phyloP scores from a whole-genome alignment of 2,113 vertebrate species.

The Gambusia affinis region DNA sequence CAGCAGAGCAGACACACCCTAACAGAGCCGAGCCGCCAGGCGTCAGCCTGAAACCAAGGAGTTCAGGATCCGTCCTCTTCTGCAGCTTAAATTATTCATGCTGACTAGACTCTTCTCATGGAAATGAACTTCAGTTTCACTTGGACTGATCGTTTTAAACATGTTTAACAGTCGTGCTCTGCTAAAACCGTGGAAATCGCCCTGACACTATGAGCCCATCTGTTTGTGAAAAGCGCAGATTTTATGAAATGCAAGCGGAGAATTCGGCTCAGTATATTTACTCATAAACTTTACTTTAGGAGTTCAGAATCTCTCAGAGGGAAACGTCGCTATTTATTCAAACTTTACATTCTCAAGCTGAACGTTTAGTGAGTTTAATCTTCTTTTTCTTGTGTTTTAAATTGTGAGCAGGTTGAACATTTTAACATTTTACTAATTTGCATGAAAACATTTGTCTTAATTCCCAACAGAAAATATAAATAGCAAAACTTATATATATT shows the following conservation, averaged over 20 bases:
- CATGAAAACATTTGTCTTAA: too few relatives aligned
- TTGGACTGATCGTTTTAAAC: conserved; percentile 67
- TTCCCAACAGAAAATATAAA: too few relatives aligned
- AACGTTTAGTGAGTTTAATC: too few relatives aligned
- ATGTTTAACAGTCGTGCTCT: conserved; percentile 75
- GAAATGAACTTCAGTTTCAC: conserved; percentile 73
- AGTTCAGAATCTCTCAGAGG: not conserved
- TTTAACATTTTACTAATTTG: too few relatives aligned
- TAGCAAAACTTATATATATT: too few relatives aligned
- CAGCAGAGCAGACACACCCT: conserved; percentile 26
- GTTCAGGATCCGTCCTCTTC: conserved; percentile 48
- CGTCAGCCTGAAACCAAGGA: conserved; percentile 20
- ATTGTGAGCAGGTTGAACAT: too few relatives aligned
- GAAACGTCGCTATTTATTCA: not conserved
- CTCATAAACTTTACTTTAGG: not conserved
- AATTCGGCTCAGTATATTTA: conserved; percentile 6
- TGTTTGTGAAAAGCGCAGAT: conserved; percentile 9
- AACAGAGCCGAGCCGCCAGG: conserved; percentile 25
- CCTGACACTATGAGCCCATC: conserved; percentile 2
- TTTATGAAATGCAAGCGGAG: not conserved
- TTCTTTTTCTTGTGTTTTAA: too few relatives aligned
- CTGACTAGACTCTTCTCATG: conserved; percentile 83
- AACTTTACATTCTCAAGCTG: not conserved
- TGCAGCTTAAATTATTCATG: conserved; percentile 85
- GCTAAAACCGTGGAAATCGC: conserved; percentile 64